Evolutionary conservation across 2,888 invertebrate genomes (phyloP).

Genomic region (Resseliella maxima): DNA sequence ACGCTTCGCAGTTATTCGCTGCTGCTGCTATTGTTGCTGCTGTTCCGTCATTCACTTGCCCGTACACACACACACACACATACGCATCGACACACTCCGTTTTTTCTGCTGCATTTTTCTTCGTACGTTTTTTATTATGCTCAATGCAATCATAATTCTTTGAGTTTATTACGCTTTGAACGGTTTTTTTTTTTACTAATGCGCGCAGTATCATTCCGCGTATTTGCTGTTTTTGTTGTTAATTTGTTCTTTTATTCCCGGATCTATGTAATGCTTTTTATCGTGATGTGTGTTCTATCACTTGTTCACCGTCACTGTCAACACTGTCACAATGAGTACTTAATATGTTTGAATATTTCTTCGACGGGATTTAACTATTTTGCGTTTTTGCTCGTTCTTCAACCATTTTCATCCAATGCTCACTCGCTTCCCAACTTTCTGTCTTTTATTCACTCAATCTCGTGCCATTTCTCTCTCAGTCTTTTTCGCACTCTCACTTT

Average conservation of each 20-base stretch:
- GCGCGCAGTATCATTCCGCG: background rate
- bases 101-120: slow-evolving; percentile 14
- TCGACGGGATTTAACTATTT: background rate
- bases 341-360: background rate
- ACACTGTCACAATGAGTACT: background rate
- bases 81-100: background rate
- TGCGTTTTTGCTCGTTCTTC: background rate
- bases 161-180: slow-evolving; percentile 13
- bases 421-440: no score
- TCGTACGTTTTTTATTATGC: background rate
- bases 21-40: background rate
- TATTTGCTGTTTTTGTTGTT: background rate
- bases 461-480: no score
- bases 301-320: background rate
- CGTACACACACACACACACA: slow-evolving; percentile 31
- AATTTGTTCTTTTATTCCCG: background rate
- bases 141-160: slow-evolving; percentile 28
- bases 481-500: no score
- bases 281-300: background rate
- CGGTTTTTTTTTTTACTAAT: background rate
- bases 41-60: background rate
- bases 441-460: no score
- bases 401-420: no score
- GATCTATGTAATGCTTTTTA: background rate
- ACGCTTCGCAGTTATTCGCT: background rate